Conservation (phyloP, 2,888 invertebrate genomes). For the Drosophila melanocephala region DNA sequence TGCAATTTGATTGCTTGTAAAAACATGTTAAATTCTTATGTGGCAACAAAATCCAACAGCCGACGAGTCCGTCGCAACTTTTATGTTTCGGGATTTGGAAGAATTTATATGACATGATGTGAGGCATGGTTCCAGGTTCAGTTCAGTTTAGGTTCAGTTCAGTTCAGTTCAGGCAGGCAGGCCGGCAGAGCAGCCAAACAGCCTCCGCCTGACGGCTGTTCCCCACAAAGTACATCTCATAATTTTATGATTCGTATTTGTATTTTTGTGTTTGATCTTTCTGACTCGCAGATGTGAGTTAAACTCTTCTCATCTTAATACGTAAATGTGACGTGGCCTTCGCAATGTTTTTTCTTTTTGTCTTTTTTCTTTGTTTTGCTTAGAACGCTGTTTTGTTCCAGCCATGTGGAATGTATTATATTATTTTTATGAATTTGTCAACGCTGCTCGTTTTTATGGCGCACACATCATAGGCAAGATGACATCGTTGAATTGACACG, state of each 20-base stretch:
- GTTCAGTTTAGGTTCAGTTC: slow-evolving; percentile 31
- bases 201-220: not conserved
- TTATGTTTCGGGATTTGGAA: slow-evolving; percentile 64
- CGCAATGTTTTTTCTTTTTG: slow-evolving; percentile 18
- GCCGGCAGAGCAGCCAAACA: not conserved
- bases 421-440: slow-evolving; percentile 52
- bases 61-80: slow-evolving; percentile 40
- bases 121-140: slow-evolving; percentile 50
- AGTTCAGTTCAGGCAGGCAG: slow-evolving; percentile 10
- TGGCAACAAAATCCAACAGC: slow-evolving; percentile 49
- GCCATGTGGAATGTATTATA: slow-evolving; percentile 43
- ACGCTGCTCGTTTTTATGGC: slow-evolving; percentile 50
- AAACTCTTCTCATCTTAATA: slow-evolving; percentile 31
- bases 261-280: slow-evolving; percentile 52
- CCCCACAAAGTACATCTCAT: slow-evolving; percentile 22
- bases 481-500: slow-evolving; percentile 51
- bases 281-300: slow-evolving; percentile 26
- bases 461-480: slow-evolving; percentile 35
- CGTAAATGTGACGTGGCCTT: slow-evolving; percentile 30
- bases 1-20: slow-evolving; percentile 84
- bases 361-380: slow-evolving; percentile 15
- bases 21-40: slow-evolving; percentile 80
- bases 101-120: slow-evolving; percentile 67
- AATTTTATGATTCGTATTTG: slow-evolving; percentile 55
- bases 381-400: slow-evolving; percentile 37